These are phyloP conservation scores for Zoanthus sociatus DNA, from an alignment of 92 coral and sea anemone species.

Conservation along the genomic window DNA sequence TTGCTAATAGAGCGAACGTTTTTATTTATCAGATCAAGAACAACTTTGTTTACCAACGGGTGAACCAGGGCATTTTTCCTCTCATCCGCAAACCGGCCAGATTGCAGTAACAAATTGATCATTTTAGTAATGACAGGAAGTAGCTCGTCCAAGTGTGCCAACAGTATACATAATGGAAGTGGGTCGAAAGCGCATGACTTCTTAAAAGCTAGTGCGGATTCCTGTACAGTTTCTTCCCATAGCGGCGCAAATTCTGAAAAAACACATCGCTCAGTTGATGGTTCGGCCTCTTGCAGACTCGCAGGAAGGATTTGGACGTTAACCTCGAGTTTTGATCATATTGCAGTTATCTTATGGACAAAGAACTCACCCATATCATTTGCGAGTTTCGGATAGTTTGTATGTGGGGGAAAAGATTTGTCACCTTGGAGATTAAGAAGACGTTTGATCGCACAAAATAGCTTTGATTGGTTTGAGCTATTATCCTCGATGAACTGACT, in stretches of 20 bases:
- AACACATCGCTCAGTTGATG: not conserved
- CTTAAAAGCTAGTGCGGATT: slow-evolving; percentile 19
- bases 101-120: slow-evolving; percentile 40
- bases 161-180: slow-evolving; percentile 21
- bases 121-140: slow-evolving; percentile 50
- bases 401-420: slow-evolving; percentile 40
- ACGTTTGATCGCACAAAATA: slow-evolving; percentile 54
- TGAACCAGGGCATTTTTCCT: not conserved
- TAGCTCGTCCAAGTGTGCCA: slow-evolving; percentile 44
- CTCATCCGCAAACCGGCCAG: not conserved
- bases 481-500: slow-evolving; percentile 58
- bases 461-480: slow-evolving; percentile 58
- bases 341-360: no score
- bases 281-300: no score
- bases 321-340: no score
- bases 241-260: slow-evolving; percentile 1
- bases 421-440: not conserved
- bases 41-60: slow-evolving; percentile 35
- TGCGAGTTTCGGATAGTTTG: slow-evolving; percentile 23
- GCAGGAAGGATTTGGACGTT: no score
- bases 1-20: slow-evolving; percentile 49
- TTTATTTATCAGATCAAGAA: slow-evolving; percentile 20
- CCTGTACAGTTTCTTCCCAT: slow-evolving; percentile 39
- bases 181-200: slow-evolving; percentile 54
- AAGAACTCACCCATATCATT: not conserved